Base-by-base conservation (phyloP, 2,797 vertebrate genomes). In the Mallotus villosus region DNA sequence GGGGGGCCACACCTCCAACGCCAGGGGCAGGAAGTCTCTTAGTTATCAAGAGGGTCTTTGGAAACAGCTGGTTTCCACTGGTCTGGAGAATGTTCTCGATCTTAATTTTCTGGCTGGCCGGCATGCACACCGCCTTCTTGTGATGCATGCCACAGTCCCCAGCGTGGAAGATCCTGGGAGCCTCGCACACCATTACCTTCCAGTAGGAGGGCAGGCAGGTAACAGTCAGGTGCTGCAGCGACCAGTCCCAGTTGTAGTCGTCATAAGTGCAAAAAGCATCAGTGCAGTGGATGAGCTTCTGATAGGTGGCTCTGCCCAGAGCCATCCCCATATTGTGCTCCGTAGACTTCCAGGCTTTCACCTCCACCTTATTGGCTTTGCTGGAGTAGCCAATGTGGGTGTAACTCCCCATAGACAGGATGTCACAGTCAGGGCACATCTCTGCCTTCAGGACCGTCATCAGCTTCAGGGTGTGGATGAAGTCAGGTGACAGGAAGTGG, bases 181-280 rank as follows among this genome's bases (percentile, higher is more conserved):
- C 94, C 81, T 98, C 96, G 5, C 95, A 94, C 68, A 98, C 95
- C 92, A 99, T 94, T 59, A 97, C 97, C 91, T 97, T 99, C 96
- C 96, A 97, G 90, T 95, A 97, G 67, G 93, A 90, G 74, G 96
- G 96, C 93, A 99, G 92, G 92, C 98, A 99, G 74, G 92, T 90
- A 34, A 96, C 94, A 1, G 96, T 98, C 84, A 99, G 88, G 82
- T 97, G 94, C 59, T 99, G 98, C 83, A 99, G 89, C 58, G 97
- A 98, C 98, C 98, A 99, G 91, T 99, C 98, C 98, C 98, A 99
- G 92, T 99, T 99, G 90, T 99, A 99, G 82, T 99, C 98, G 21
- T 99, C 98, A 0, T 99, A 98, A 71, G 95, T 95, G 93, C 98
- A 99, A 94, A 99, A 99, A 67, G 93, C 91, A 25, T 98, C 94